These are phyloP conservation scores for Mesaphorura yosii DNA, from an alignment of 1,140 invertebrate genomes.

Conservation along the genomic window DNA sequence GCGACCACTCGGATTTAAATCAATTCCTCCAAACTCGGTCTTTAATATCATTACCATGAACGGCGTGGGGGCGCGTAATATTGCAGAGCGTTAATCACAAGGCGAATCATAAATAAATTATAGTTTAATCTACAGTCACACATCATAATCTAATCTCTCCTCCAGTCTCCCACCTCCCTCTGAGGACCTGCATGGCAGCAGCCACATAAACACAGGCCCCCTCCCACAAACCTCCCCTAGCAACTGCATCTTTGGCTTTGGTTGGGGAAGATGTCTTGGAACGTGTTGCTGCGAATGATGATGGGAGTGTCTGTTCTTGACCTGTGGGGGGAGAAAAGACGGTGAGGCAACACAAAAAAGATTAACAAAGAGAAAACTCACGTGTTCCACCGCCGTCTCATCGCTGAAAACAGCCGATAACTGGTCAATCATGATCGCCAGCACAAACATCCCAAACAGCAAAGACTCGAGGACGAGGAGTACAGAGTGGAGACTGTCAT, in stretches of 20 bases:
- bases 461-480: conserved; percentile 69
- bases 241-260: conserved; percentile 54
- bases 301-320: background rate
- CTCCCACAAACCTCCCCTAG: conserved; percentile 68
- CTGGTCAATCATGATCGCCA: conserved; percentile 81
- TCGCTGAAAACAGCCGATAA: conserved; percentile 70
- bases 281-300: background rate
- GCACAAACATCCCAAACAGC: conserved; percentile 79
- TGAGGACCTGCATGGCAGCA: conserved; percentile 25
- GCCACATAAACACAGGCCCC: conserved; percentile 35
- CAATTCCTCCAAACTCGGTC: too few species aligned
- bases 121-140: too few species aligned
- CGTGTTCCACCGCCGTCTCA: conserved; percentile 67
- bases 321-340: background rate
- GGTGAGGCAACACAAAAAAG: background rate
- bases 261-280: conserved; percentile 41
- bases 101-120: too few species aligned
- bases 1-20: too few species aligned
- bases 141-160: too few species aligned
- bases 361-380: conserved; percentile 22
- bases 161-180: too few species aligned
- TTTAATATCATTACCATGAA: too few species aligned
- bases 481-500: conserved; percentile 68
- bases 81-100: too few species aligned
- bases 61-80: too few species aligned